phyloP scores from a whole-genome alignment of 2,113 vertebrate species.

The Mirounga angustirostris region DNA sequence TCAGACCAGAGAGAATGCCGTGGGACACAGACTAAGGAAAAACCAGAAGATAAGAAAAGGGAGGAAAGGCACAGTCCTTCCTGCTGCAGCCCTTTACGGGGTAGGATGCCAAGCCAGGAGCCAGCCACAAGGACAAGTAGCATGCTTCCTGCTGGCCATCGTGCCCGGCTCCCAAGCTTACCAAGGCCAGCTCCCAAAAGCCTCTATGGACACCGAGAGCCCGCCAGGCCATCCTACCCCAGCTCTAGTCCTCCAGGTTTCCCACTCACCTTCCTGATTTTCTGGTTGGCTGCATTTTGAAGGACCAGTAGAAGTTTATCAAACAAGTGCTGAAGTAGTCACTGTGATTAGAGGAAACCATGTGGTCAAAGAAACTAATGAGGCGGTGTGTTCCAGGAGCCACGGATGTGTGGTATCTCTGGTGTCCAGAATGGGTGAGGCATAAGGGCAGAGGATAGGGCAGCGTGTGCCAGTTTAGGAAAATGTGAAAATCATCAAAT shows the following conservation, averaged over 20 bases:
- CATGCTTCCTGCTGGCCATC: neutral
- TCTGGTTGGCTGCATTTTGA: neutral
- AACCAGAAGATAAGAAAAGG: neutral
- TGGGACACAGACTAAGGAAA: too few species aligned
- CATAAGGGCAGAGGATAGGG: too few species aligned
- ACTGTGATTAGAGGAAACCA: neutral
- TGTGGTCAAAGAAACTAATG: neutral
- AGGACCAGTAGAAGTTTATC: neutral
- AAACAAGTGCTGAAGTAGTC: neutral
- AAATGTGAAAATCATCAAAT: neutral
- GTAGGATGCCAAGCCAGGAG: neutral
- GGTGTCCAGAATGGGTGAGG: neutral
- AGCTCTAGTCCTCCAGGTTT: neutral
- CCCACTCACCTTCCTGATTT: neutral
- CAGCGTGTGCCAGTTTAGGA: neutral
- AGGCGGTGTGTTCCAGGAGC: neutral
- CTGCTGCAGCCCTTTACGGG: neutral
- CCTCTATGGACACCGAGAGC: neutral
- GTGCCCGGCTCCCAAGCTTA: neutral
- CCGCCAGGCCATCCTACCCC: neutral
- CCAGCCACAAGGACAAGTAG: rapidly evolving
- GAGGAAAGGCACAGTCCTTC: neutral
- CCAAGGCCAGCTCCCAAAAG: neutral
- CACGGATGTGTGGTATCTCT: rapidly evolving
- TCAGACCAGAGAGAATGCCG: neutral